A percentile compares a stretch with the other conserved stretches of the same genome.
These are phyloP conservation scores for Polyommatus iphigenia DNA, from an alignment of 2,888 invertebrate genomes.

Conservation along the genomic window DNA sequence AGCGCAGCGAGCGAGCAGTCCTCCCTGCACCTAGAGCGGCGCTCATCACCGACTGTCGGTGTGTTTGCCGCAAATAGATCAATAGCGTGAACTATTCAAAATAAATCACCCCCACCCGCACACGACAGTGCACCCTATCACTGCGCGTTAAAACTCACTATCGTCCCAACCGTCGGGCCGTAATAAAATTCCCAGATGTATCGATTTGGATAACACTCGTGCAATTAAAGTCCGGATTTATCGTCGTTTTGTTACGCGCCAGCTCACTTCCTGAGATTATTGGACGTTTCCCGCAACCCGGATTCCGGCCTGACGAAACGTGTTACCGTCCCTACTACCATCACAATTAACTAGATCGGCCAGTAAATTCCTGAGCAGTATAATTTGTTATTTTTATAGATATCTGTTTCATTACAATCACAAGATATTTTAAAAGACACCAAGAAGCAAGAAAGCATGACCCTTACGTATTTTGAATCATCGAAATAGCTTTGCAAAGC, in stretches of 20 bases:
- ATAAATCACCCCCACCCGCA: conserved; percentile 37
- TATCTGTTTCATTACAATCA: not conserved
- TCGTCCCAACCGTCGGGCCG: not conserved
- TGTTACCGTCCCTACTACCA: not conserved
- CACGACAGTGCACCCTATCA: conserved; percentile 30
- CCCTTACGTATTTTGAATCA: too few relatives aligned
- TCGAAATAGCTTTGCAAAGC: not conserved
- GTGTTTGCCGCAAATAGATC: conserved; percentile 47
- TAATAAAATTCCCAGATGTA: conserved; percentile 23
- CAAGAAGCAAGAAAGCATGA: too few relatives aligned
- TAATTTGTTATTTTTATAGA: not conserved
- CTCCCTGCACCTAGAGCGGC: conserved; percentile 39
- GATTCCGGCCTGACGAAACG: not conserved
- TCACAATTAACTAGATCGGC: not conserved
- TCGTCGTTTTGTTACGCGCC: conserved; percentile 22
- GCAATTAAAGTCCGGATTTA: conserved; percentile 27
- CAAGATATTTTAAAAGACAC: too few relatives aligned
- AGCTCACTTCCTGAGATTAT: conserved; percentile 13
- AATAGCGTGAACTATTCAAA: conserved; percentile 41
- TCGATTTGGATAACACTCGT: conserved; percentile 21
- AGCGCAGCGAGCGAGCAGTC: not conserved
- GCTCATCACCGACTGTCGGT: conserved; percentile 43
- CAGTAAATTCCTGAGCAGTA: not conserved
- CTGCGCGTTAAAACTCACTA: conserved; percentile 27
- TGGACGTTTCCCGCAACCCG: not conserved